Base-by-base conservation (phyloP, 2,797 vertebrate genomes). In the Coranthus polyacanthus region DNA sequence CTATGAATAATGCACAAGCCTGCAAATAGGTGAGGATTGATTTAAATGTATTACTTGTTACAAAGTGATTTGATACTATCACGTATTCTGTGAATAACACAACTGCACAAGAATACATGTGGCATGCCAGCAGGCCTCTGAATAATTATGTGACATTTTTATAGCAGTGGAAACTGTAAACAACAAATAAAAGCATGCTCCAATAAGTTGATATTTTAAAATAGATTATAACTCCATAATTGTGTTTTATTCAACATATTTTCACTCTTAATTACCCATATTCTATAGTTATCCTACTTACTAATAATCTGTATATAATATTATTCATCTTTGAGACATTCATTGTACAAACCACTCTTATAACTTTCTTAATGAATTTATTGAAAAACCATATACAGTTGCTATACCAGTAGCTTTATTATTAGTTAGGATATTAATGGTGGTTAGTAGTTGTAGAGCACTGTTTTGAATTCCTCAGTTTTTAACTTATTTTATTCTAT, bases 31-130 rank as follows among this genome's bases (percentile, higher is more conserved):
- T 63, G 49, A 68, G 68, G 62, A 69, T 16, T 67, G 71, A 79
- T 84, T 82, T 78, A 76, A 81, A 84, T 81, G 78, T 79, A 82
- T 83, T 75, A 73, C 66, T 75, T 67, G 77, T 68, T 68, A 49
- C 62, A 75, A 82, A 89, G 68, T 72, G 73, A 79, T 82, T 82
- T 62, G 64, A 85, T 78, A 53, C 43, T 44, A 79, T 84, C 54
- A 51, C 68, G 67, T 56, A 52, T 72, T 62, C 43, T 44, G 50
- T 62, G 66, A 81, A 63, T 65, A 2, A 8, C 56, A 58, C 45
- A 62, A 36, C 45, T 70, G 55, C n/a, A 7, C 13, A 21, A 46
- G 63, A 68, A 38, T 42, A 68, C 4, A 21, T 37, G 36, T 8
- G 1, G 26, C 55, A 67, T 21, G 47, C 22, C 56, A 51, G 41